phyloP scores from a whole-genome alignment of 2,797 vertebrate species.

The Poecilia velifera region DNA sequence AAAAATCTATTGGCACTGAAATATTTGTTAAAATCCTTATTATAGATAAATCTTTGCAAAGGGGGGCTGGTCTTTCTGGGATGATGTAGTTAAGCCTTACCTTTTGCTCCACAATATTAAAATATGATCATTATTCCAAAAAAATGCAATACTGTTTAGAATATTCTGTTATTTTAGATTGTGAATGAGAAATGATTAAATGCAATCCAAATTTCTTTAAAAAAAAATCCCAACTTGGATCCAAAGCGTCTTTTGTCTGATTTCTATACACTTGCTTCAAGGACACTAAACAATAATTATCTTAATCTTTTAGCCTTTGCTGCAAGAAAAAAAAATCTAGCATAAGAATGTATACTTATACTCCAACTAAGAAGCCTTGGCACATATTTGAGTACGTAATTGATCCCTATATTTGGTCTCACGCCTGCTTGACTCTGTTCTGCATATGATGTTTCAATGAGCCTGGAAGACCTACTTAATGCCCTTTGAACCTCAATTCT shows the following conservation, averaged over 20 bases:
- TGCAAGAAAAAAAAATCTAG: not conserved
- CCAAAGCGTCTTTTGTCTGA: not conserved
- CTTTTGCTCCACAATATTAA: not conserved
- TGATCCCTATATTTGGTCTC: not conserved
- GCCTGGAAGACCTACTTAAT: not conserved
- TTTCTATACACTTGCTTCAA: not conserved
- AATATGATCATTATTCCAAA: not conserved
- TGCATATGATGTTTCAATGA: not conserved
- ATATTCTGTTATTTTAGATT: not conserved
- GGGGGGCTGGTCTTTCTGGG: not conserved
- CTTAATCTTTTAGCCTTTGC: not conserved
- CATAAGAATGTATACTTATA: too few relatives aligned
- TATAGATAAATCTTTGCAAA: not conserved
- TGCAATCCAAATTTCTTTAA: not conserved
- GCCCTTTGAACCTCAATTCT: not conserved
- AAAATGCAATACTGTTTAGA: not conserved
- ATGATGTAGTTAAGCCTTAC: not conserved
- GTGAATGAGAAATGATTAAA: not conserved
- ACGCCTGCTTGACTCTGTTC: not conserved
- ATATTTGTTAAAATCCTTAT: not conserved
- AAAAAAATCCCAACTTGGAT: not conserved
- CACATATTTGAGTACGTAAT: not conserved
- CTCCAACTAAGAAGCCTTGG: not conserved
- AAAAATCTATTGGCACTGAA: not conserved
- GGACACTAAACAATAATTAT: not conserved